Conservation (phyloP, 2,888 invertebrate genomes). For the Drosophila seclusa region DNA sequence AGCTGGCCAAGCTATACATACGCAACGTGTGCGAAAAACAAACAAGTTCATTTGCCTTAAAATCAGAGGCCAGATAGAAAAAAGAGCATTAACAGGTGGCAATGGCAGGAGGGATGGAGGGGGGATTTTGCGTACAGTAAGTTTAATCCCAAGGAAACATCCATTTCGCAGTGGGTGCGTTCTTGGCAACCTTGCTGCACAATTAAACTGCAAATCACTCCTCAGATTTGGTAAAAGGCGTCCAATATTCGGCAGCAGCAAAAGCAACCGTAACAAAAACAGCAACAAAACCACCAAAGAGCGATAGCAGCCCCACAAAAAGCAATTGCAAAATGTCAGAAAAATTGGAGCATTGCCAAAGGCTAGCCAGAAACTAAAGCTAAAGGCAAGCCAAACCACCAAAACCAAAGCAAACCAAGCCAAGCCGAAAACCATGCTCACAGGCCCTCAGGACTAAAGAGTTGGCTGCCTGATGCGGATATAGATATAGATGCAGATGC, state of each 20-base stretch:
- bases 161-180: conserved; percentile 55
- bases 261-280: conserved; percentile 6
- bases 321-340: conserved; percentile 71
- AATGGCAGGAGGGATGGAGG: not conserved
- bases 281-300: conserved; percentile 8
- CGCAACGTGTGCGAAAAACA: conserved; percentile 30
- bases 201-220: conserved; percentile 80
- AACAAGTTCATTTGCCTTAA: conserved; percentile 6
- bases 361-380: conserved; percentile 33
- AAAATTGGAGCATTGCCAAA: conserved; percentile 71
- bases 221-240: conserved; percentile 68
- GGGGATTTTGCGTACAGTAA: conserved; percentile 17
- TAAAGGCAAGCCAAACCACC: conserved; percentile 13
- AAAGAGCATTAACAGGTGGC: conserved; percentile 28
- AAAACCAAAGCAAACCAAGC: conserved; percentile 17
- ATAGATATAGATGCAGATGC: conserved; percentile 3
- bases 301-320: conserved; percentile 60
- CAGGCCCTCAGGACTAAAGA: conserved; percentile 22
- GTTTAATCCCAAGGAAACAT: conserved; percentile 33
- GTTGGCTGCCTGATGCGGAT: conserved; percentile 22
- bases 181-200: conserved; percentile 70
- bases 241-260: conserved; percentile 41
- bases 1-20: conserved; percentile 48
- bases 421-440: conserved; percentile 34
- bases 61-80: conserved; percentile 4